Percentiles rank a stretch among this genome's conserved stretches.
Conservation (phyloP, 2,888 invertebrate species). For the Drosophila mimica region DNA sequence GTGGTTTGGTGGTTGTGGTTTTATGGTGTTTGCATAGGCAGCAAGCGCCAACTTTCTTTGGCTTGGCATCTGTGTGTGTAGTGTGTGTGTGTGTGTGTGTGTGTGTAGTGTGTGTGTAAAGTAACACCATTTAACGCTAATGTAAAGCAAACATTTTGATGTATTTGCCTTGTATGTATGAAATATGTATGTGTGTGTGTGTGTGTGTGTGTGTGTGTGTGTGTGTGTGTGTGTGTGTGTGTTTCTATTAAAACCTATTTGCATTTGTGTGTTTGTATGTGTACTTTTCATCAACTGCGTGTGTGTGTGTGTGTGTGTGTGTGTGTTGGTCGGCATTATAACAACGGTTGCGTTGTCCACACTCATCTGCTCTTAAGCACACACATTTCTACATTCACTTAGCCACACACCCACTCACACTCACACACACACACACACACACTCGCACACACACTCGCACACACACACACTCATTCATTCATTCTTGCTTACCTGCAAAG, state of each 20-base stretch:
- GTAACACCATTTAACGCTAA: conserved; percentile 80
- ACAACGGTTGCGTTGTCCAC: conserved; percentile 51
- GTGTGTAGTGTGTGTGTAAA: conserved; percentile 55
- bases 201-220: conserved; percentile 19
- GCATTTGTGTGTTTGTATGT: conserved; percentile 68
- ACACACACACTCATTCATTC: conserved; percentile 1
- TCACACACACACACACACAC: not conserved
- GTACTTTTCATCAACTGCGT: conserved; percentile 74
- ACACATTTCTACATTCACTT: conserved; percentile 7
- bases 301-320: conserved; percentile 46
- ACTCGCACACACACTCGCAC: not conserved
- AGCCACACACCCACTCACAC: conserved; percentile 6
- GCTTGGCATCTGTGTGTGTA: conserved; percentile 8
- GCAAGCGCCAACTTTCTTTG: conserved; percentile 49
- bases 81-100: conserved; percentile 16
- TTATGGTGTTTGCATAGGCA: conserved; percentile 51
- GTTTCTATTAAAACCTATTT: conserved; percentile 48
- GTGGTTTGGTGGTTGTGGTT: not conserved
- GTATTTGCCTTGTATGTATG: conserved; percentile 67
- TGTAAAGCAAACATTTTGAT: conserved; percentile 81
- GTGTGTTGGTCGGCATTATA: conserved; percentile 68
- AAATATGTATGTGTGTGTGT: conserved; percentile 5
- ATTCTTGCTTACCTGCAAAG: conserved; percentile 93
- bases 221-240: conserved; percentile 20
- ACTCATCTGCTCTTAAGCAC: conserved; percentile 10